phyloP scores from a whole-genome alignment of 1,140 invertebrate genomes.

The Drosophila pseudoananassae region DNA sequence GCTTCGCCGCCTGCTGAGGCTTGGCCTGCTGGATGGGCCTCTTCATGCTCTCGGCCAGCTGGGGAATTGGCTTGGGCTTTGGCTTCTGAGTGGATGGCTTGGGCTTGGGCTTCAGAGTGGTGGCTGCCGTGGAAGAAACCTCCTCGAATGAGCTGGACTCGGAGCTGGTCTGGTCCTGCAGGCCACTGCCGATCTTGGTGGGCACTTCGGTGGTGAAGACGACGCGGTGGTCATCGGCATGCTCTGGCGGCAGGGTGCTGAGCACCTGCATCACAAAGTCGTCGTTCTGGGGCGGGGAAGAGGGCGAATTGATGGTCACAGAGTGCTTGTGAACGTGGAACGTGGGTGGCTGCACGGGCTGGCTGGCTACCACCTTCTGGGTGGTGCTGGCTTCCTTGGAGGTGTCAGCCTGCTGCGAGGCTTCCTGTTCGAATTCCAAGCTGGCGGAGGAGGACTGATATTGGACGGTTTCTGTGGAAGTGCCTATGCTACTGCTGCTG shows the following conservation, averaged over 20 bases:
- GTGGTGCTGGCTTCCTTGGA: slow-evolving; percentile 28
- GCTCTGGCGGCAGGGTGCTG: slow-evolving; percentile 67
- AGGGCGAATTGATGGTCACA: slow-evolving; percentile 64
- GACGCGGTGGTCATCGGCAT: slow-evolving; percentile 54
- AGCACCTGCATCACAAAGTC: slow-evolving; percentile 76
- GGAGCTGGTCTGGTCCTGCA: slow-evolving; percentile 62
- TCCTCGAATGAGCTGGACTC: slow-evolving; percentile 78
- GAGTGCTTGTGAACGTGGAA: slow-evolving; percentile 76
- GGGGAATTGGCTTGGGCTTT: slow-evolving; percentile 36
- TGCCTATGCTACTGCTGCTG: slow-evolving; percentile 27
- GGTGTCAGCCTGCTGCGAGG: slow-evolving; percentile 8
- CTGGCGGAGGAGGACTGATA: slow-evolving; percentile 43
- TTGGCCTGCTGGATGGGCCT: slow-evolving; percentile 37
- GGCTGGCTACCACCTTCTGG: slow-evolving; percentile 12
- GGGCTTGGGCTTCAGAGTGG: slow-evolving; percentile 15
- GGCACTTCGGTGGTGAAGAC: slow-evolving; percentile 76
- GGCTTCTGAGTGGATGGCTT: slow-evolving; percentile 30
- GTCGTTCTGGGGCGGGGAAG: slow-evolving; percentile 70
- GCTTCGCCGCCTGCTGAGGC: slow-evolving; percentile 45
- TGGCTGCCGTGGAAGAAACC: slow-evolving; percentile 44
- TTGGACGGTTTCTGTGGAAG: slow-evolving; percentile 53
- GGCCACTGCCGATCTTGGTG: slow-evolving; percentile 63
- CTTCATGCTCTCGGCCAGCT: slow-evolving; percentile 40
- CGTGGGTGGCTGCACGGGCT: slow-evolving; percentile 48
- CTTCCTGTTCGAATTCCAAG: slow-evolving; percentile 64